Percentiles rank a stretch among this genome's conserved stretches.
These are phyloP conservation scores for Lycophotia porphyrea DNA, from an alignment of 2,888 invertebrate genomes.

Conservation along the genomic window DNA sequence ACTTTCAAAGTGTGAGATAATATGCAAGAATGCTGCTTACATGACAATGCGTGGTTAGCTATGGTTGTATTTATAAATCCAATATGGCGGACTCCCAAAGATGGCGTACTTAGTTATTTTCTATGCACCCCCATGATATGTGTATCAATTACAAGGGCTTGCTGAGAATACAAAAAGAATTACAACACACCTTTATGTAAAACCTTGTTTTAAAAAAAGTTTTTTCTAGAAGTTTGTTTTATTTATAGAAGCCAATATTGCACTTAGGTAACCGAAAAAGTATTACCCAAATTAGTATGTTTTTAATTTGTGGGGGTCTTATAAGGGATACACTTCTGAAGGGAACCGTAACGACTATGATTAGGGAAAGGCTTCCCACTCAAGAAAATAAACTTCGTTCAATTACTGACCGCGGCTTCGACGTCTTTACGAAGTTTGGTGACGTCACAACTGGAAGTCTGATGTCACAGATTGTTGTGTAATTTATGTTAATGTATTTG, in stretches of 20 bases:
- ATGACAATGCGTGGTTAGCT: no score
- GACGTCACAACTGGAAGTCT: conserved; percentile 17
- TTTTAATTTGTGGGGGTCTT: conserved; percentile 10
- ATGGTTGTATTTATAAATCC: no score
- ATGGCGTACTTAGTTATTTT: no score
- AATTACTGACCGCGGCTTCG: conserved; percentile 32
- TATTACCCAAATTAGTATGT: conserved; percentile 4
- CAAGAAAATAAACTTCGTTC: conserved; percentile 38
- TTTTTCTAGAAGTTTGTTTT: no score
- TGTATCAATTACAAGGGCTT: no score
- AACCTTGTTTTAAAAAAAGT: no score
- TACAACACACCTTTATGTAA: no score
- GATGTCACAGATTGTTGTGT: conserved; percentile 22
- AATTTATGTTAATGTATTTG: conserved; percentile 40
- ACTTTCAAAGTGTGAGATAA: no score
- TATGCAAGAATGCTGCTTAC: no score
- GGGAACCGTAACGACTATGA: conserved; percentile 28
- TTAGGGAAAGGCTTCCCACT: conserved; percentile 36
- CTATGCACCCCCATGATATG: no score
- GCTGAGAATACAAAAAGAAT: no score
- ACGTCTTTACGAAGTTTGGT: conserved; percentile 23
- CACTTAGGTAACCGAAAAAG: neutral
- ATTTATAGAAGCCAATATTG: neutral
- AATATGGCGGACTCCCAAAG: no score
- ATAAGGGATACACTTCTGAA: conserved; percentile 18